Evolutionary conservation across 2,113 vertebrate genomes (phyloP).

Genomic region (Falco punctatus): DNA sequence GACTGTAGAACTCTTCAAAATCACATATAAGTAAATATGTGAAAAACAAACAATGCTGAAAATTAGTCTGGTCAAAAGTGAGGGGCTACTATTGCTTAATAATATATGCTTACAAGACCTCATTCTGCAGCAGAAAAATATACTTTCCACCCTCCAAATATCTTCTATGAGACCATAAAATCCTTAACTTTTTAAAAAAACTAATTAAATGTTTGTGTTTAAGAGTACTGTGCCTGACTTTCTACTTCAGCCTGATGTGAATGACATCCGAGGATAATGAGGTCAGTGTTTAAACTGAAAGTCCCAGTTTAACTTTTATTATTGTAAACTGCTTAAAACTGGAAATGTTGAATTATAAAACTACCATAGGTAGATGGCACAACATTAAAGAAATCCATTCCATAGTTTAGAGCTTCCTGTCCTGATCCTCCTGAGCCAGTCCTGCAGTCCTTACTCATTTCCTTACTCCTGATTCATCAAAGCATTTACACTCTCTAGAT

Average conservation of each 20-base stretch:
- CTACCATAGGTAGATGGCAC: not conserved
- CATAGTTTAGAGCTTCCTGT: not conserved
- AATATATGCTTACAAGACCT: not conserved
- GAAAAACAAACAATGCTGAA: slow-evolving; percentile 36
- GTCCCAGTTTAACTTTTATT: not conserved
- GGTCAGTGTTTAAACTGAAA: not conserved
- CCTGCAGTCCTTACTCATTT: slow-evolving; percentile 41
- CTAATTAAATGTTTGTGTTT: not conserved
- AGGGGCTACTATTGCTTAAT: not conserved
- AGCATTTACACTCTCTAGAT: not conserved
- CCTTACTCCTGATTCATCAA: slow-evolving; percentile 39
- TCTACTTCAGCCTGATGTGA: not conserved
- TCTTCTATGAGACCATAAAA: not conserved
- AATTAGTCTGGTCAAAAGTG: not conserved
- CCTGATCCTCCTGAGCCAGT: not conserved
- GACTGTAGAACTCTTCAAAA: slow-evolving; percentile 39
- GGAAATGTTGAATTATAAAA: slow-evolving; percentile 40
- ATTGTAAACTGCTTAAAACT: not conserved
- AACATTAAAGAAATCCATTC: slow-evolving; percentile 32
- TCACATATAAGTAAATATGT: slow-evolving; percentile 15
- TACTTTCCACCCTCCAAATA: not conserved
- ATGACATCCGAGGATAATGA: not conserved
- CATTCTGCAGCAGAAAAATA: not conserved
- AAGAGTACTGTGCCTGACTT: not conserved
- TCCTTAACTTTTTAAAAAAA: not conserved